Percentiles rank a stretch among this genome's conserved stretches.
Conservation (phyloP, 2,797 vertebrate genomes). For the Tamandua tetradactyla region DNA sequence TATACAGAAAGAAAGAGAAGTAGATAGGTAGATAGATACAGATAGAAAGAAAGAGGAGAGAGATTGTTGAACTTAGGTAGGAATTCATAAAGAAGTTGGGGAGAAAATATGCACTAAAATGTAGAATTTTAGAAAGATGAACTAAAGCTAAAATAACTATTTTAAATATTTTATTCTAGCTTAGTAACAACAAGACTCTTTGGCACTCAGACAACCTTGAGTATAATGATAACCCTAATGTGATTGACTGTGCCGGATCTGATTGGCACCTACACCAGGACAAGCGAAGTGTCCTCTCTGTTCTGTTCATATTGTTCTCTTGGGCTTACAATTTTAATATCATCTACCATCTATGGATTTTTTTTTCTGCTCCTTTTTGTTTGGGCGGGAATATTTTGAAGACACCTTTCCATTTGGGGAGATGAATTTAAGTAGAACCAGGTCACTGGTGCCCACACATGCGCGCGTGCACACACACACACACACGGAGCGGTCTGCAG, state of each 20-base stretch:
- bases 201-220: background rate
- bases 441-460: too few species aligned
- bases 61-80: constrained; percentile 11
- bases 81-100: background rate
- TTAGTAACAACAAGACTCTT: background rate
- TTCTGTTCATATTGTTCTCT: constrained; percentile 16
- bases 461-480: too few species aligned
- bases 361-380: constrained; percentile 34
- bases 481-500: background rate
- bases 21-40: too few species aligned
- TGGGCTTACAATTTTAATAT: constrained; percentile 38
- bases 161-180: background rate
- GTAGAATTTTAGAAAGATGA: constrained; percentile 11
- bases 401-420: background rate
- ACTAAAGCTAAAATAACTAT: background rate
- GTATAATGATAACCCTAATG: background rate
- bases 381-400: constrained; percentile 38
- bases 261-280: background rate
- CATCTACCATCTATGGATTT: background rate
- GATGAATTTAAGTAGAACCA: constrained; percentile 56
- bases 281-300: background rate
- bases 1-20: background rate
- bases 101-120: constrained; percentile 23
- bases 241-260: background rate
- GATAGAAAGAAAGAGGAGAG: constrained; percentile 3